Percentiles rank a stretch among this genome's conserved stretches.
phyloP scores from a whole-genome alignment of 2,113 vertebrate genomes.

The Lepisosteus osseus region DNA sequence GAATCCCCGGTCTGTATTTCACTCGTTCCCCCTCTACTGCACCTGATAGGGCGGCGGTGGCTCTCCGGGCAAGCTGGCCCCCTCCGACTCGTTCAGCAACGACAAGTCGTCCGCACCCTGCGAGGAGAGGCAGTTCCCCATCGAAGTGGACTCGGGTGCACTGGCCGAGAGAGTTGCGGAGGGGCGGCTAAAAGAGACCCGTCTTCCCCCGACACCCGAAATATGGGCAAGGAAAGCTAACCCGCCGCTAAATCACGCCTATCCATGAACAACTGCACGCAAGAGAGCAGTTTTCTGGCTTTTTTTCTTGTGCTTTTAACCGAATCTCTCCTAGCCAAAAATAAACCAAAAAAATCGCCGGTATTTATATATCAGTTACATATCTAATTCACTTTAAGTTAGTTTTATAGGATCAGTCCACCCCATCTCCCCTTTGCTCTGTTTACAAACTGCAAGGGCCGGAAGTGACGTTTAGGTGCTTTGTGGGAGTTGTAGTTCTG shows the following conservation, averaged over 20 bases:
- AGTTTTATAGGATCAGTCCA: conserved; percentile 30
- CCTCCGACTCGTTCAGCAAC: conserved; percentile 76
- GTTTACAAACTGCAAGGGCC: conserved; percentile 49
- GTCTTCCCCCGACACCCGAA: not conserved
- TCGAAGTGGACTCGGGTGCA: conserved; percentile 38
- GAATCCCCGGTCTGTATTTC: not conserved
- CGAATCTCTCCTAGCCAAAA: no score
- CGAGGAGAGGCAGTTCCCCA: conserved; percentile 79
- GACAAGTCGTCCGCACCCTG: conserved; percentile 75
- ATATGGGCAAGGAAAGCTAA: no score
- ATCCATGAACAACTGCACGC: not conserved
- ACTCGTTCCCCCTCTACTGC: conserved; percentile 14
- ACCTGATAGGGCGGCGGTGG: conserved; percentile 67
- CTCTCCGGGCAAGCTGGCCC: conserved; percentile 71
- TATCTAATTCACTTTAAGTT: conserved; percentile 36
- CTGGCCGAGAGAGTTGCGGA: not conserved
- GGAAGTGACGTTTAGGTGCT: conserved; percentile 22
- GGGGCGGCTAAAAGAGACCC: no score
- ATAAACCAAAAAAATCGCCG: not conserved
- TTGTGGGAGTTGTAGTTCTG: conserved; percentile 36
- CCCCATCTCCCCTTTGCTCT: conserved; percentile 45
- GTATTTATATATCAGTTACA: not conserved
- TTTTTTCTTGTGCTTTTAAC: not conserved
- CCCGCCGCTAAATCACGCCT: not conserved
- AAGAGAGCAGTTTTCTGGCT: not conserved